Conservation (phyloP, 2,113 vertebrate genomes). For the Pristiophorus japonicus region DNA sequence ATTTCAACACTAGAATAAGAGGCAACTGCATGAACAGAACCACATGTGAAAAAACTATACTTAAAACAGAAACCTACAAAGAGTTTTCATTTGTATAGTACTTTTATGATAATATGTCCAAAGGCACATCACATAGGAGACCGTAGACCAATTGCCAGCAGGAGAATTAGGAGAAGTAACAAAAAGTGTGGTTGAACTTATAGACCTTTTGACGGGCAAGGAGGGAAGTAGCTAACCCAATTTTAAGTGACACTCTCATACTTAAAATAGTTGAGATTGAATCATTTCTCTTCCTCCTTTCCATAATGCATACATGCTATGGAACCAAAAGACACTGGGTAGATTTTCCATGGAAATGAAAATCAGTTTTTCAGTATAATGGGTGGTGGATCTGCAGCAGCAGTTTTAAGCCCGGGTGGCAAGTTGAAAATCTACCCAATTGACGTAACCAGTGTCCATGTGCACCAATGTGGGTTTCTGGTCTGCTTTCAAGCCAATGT, state of each 20-base stretch:
- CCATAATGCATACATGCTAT: neutral
- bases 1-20: neutral
- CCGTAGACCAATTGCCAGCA: neutral
- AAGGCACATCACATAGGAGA: neutral
- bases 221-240: constrained; percentile 3
- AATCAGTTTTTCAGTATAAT: too few species aligned
- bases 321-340: neutral
- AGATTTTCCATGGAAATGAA: neutral
- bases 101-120: neutral
- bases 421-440: too few species aligned
- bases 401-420: too few species aligned
- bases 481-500: too few species aligned
- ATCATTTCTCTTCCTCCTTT: neutral
- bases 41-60: neutral
- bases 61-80: neutral
- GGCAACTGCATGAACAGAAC: neutral
- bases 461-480: too few species aligned
- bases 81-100: neutral
- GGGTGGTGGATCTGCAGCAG: too few species aligned
- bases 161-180: too few species aligned
- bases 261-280: neutral
- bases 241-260: neutral
- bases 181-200: neutral
- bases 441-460: too few species aligned
- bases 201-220: neutral